Evolutionary conservation across 2,888 invertebrate species (phyloP).

Genomic region (Nemapogon koenigi): DNA sequence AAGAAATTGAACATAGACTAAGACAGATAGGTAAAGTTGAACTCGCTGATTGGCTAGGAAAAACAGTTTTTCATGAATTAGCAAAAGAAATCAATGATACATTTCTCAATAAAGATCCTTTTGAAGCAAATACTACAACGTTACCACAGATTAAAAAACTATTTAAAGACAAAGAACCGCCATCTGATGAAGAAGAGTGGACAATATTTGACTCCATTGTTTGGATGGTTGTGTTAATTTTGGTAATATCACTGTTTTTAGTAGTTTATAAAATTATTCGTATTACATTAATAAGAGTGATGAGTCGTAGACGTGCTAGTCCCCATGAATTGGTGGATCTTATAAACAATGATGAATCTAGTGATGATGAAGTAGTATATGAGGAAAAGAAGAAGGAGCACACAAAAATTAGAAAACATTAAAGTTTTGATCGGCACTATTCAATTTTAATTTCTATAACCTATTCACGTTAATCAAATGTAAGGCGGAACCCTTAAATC

Average conservation of each 20-base stretch:
- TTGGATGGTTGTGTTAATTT: conserved; percentile 11
- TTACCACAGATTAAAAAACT: too few relatives aligned
- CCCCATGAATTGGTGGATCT: conserved; percentile 1
- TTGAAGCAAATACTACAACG: conserved; percentile 17
- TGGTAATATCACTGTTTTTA: neutral
- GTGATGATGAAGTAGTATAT: conserved; percentile 3
- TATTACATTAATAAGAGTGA: neutral
- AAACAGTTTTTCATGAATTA: conserved; percentile 59
- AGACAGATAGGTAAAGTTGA: conserved; percentile 62
- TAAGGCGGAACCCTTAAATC: too few relatives aligned
- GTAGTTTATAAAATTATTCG: neutral
- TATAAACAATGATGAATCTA: neutral
- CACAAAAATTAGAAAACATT: too few relatives aligned
- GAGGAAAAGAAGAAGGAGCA: neutral
- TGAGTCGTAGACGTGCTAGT: neutral
- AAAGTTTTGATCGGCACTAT: too few relatives aligned
- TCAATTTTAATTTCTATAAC: too few relatives aligned
- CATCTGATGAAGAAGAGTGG: conserved; percentile 22
- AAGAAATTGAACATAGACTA: conserved; percentile 57
- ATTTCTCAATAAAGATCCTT: conserved; percentile 21
- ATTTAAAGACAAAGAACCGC: conserved; percentile 9
- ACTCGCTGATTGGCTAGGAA: conserved; percentile 68
- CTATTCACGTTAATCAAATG: too few relatives aligned
- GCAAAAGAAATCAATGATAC: conserved; percentile 48
- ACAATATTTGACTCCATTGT: conserved; percentile 27